Evolutionary conservation across 2,113 vertebrate genomes (phyloP).

Genomic region (Hydrolagus affinis): DNA sequence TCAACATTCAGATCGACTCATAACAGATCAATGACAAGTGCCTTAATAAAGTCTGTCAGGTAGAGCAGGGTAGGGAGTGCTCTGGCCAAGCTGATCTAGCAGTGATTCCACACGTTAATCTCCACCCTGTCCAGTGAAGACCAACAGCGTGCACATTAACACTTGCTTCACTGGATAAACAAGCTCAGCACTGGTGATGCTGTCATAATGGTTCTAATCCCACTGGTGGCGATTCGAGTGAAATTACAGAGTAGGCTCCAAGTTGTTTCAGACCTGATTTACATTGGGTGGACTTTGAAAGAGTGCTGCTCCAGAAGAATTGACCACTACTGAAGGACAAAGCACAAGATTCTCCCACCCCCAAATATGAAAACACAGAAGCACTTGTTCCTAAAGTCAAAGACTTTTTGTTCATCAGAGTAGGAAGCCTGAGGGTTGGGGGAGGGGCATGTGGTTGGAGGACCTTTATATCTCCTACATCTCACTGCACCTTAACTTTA

Average conservation of each 20-base stretch:
- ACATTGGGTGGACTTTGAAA: not conserved
- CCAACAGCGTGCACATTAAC: slow-evolving; percentile 34
- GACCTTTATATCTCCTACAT: too few species aligned
- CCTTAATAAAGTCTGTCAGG: slow-evolving; percentile 41
- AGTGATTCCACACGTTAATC: slow-evolving; percentile 41
- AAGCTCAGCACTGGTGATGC: not conserved
- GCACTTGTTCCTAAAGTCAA: too few species aligned
- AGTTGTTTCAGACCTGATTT: too few species aligned
- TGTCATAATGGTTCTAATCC: not conserved
- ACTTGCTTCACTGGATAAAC: slow-evolving; percentile 34
- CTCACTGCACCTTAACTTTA: too few species aligned
- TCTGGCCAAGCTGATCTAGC: slow-evolving; percentile 33
- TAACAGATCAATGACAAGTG: slow-evolving; percentile 37
- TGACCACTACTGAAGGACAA: not conserved
- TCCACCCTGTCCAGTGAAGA: slow-evolving; percentile 34
- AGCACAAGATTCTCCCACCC: not conserved
- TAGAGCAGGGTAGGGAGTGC: slow-evolving; percentile 33
- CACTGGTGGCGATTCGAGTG: not conserved
- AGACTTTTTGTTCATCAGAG: too few species aligned
- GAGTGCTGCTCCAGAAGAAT: not conserved
- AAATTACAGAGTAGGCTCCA: not conserved
- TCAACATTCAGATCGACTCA: slow-evolving; percentile 44
- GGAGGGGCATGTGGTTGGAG: too few species aligned
- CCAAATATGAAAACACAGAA: too few species aligned
- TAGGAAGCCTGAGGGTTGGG: too few species aligned